These are phyloP conservation scores for Dolichallabes microphthalmus DNA, from an alignment of 2,113 vertebrate genomes.

Conservation along the genomic window DNA sequence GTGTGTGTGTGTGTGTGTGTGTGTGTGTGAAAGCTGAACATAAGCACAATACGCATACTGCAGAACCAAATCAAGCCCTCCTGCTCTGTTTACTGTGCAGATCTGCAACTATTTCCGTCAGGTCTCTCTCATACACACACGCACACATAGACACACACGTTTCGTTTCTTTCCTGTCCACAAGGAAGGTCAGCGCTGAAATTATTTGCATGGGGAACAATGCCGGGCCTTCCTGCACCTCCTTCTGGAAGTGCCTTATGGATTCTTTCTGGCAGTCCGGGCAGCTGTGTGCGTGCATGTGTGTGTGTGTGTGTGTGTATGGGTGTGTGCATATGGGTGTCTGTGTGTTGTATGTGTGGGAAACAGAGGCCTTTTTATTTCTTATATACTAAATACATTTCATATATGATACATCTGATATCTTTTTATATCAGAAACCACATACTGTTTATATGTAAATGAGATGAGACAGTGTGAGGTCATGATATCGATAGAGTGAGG, in stretches of 20 bases:
- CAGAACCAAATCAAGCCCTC: slow-evolving; percentile 12
- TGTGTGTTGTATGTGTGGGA: background rate
- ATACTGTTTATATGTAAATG: background rate
- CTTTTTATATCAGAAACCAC: slow-evolving; percentile 8
- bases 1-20: background rate
- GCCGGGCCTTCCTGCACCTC: slow-evolving; percentile 31
- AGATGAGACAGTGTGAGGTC: background rate
- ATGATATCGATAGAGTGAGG: background rate
- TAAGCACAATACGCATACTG: background rate
- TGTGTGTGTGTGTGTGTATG: slow-evolving; percentile 1
- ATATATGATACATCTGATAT: background rate
- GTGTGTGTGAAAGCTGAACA: background rate
- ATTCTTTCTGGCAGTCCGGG: no score
- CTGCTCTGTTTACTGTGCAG: slow-evolving; percentile 28
- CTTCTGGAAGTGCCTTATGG: slow-evolving; percentile 15
- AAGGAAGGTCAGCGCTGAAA: slow-evolving; percentile 32
- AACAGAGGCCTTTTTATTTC: slow-evolving; percentile 41
- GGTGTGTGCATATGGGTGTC: slow-evolving; percentile 1
- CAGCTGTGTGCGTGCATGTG: slow-evolving; percentile 6
- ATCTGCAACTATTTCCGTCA: slow-evolving; percentile 32
- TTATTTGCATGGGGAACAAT: slow-evolving; percentile 38
- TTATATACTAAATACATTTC: background rate
- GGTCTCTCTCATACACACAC: background rate
- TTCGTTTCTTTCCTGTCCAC: slow-evolving; percentile 31
- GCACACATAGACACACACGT: background rate